These are phyloP conservation scores for Dryadula phaetusa DNA, from an alignment of 2,888 invertebrate species.

Conservation along the genomic window DNA sequence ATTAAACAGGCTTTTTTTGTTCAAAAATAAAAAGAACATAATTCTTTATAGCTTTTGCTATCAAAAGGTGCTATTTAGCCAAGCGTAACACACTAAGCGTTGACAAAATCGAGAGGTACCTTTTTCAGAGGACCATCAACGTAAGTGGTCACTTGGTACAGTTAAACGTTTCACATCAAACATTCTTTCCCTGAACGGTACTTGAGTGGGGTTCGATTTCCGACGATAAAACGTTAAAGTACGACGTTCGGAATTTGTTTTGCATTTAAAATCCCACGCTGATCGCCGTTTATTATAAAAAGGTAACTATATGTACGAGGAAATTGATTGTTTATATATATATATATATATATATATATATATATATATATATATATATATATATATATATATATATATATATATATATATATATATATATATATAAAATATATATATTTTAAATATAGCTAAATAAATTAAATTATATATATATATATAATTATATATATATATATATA, in stretches of 20 bases:
- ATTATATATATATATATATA: too few species aligned
- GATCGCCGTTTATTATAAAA: conserved; percentile 10
- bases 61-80: conserved; percentile 26
- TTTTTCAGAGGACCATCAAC: conserved; percentile 39
- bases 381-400: too few species aligned
- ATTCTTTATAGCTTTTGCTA: conserved; percentile 24
- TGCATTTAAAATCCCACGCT: conserved; percentile 31
- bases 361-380: too few species aligned
- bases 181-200: conserved; percentile 42
- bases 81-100: conserved; percentile 33
- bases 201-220: conserved; percentile 45
- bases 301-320: too few species aligned
- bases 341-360: too few species aligned
- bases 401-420: too few species aligned
- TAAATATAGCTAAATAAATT: too few species aligned
- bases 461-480: too few species aligned
- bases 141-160: conserved; percentile 45
- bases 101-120: conserved; percentile 39
- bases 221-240: conserved; percentile 39
- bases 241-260: conserved; percentile 33
- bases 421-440: too few species aligned
- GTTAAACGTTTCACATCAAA: conserved; percentile 47
- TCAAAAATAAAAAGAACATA: conserved; percentile 19
- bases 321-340: too few species aligned
- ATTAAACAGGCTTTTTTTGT: background rate